Evolutionary conservation across 2,888 invertebrate genomes (phyloP).

Genomic region (Brachyopa scutellaris): DNA sequence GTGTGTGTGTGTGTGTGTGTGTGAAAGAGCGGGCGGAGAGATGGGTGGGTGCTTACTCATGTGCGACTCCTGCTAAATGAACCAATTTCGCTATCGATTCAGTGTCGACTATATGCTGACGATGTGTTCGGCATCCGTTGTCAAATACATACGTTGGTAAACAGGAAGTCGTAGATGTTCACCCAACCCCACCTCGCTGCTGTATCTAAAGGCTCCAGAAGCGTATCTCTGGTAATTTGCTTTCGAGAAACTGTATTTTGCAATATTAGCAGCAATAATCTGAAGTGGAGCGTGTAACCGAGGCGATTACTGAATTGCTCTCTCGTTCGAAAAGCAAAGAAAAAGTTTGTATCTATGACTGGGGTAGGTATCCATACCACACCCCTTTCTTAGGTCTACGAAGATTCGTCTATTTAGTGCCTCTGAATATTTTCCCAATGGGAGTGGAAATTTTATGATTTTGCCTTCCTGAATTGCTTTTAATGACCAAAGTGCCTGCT

Average conservation of each 20-base stretch:
- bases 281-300: constrained; percentile 64
- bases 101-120: constrained; percentile 16
- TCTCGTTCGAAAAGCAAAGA: neutral
- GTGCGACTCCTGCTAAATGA: constrained; percentile 56
- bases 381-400: neutral
- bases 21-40: neutral
- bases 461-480: constrained; percentile 5
- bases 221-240: constrained; percentile 35
- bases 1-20: neutral
- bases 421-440: constrained; percentile 5
- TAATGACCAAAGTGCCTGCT: constrained; percentile 24
- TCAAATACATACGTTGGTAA: constrained; percentile 62
- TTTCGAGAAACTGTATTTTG: constrained; percentile 42
- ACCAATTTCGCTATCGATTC: constrained; percentile 60
- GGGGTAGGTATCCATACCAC: neutral
- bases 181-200: neutral
- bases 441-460: constrained; percentile 24
- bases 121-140: constrained; percentile 45
- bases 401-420: neutral
- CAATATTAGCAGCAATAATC: constrained; percentile 61
- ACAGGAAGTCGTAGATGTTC: constrained; percentile 57
- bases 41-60: constrained; percentile 31
- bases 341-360: neutral
- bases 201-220: neutral
- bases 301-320: constrained; percentile 46